Percentiles rank a stretch among this genome's conserved stretches.
Conservation (phyloP, 2,888 invertebrate genomes). For the Temnothorax unifasciatus region DNA sequence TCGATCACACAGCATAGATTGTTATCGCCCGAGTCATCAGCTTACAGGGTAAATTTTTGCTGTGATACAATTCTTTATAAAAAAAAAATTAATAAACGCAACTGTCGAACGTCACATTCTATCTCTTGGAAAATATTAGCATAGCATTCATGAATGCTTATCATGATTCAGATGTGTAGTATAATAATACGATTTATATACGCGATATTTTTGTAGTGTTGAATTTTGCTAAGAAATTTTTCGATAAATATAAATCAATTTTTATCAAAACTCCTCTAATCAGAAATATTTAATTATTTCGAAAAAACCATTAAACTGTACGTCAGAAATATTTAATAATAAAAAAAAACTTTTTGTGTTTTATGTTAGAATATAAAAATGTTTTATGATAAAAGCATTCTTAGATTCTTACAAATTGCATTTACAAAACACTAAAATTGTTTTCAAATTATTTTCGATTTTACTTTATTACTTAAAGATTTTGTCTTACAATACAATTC, state of each 20-base stretch:
- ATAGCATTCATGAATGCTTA: neutral
- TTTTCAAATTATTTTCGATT: neutral
- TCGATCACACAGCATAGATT: neutral
- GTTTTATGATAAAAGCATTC: neutral
- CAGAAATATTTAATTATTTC: neutral
- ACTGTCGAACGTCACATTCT: neutral
- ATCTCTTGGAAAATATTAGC: slow-evolving; percentile 10
- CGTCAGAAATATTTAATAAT: neutral
- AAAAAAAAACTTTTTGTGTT: neutral
- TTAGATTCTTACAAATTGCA: neutral
- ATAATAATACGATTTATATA: neutral
- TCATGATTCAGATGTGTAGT: neutral
- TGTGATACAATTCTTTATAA: neutral
- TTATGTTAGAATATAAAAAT: neutral
- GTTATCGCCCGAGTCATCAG: neutral
- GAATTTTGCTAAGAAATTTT: neutral
- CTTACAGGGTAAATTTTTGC: neutral
- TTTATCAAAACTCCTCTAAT: neutral
- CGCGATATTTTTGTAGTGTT: neutral
- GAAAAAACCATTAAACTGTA: neutral
- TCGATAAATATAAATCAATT: neutral
- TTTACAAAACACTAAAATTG: neutral
- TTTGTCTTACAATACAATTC: neutral
- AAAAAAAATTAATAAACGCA: slow-evolving; percentile 1
- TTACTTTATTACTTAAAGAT: neutral